These are phyloP conservation scores for Dryobotodes eremita DNA, from an alignment of 2,888 invertebrate genomes.

Conservation along the genomic window DNA sequence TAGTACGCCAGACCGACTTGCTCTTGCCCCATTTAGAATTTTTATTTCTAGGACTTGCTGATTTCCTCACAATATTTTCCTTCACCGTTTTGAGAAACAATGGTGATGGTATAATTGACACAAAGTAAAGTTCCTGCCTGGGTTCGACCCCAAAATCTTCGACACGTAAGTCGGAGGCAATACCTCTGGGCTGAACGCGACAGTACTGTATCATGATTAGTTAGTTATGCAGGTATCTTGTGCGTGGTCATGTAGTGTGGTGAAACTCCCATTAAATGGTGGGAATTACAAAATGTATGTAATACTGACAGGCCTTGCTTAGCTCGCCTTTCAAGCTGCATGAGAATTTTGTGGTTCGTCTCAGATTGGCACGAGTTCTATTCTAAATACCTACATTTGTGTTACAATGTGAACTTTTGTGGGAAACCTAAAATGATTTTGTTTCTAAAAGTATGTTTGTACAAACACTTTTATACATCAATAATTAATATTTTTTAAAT, in stretches of 20 bases:
- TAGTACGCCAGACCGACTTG: background rate
- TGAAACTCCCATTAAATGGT: slow-evolving; percentile 4
- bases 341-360: background rate
- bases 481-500: too few species aligned
- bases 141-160: background rate
- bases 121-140: background rate
- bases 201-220: background rate
- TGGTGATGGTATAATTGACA: background rate
- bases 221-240: background rate
- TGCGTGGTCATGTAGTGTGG: slow-evolving; percentile 15
- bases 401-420: background rate
- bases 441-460: too few species aligned
- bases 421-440: too few species aligned
- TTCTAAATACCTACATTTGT: background rate
- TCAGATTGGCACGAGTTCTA: background rate
- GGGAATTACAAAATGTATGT: slow-evolving; percentile 7
- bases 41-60: background rate
- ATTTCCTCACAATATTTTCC: background rate
- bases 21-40: background rate
- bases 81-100: background rate
- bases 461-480: too few species aligned
- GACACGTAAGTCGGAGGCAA: background rate
- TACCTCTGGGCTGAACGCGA: background rate
- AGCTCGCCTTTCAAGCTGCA: background rate
- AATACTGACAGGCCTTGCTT: too few species aligned